These are phyloP conservation scores for Saccostrea glomerata DNA, from an alignment of 1,140 invertebrate species.

Conservation along the genomic window DNA sequence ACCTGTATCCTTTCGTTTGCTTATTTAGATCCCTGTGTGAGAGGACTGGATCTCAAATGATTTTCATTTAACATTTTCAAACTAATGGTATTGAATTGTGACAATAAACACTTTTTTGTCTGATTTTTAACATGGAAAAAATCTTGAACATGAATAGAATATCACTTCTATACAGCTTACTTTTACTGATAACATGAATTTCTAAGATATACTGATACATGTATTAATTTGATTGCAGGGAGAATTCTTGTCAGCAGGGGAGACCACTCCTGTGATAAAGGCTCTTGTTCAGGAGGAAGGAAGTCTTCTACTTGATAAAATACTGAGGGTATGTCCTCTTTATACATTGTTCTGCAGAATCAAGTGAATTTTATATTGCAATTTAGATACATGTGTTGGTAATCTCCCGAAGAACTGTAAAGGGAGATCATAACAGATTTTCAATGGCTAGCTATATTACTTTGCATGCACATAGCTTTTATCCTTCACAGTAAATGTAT, in stretches of 20 bases:
- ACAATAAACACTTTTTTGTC: neutral
- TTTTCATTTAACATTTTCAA: neutral
- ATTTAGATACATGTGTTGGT: too few species aligned
- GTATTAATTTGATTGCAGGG: slow-evolving; percentile 65
- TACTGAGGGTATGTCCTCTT: slow-evolving; percentile 76
- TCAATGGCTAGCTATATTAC: too few species aligned
- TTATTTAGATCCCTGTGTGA: too few species aligned
- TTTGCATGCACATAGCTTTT: too few species aligned
- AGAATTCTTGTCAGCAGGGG: slow-evolving; percentile 81
- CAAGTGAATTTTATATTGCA: neutral
- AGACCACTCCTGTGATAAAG: slow-evolving; percentile 79
- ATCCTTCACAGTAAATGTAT: too few species aligned
- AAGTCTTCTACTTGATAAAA: slow-evolving; percentile 80
- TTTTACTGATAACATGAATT: neutral
- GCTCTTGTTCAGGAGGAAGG: slow-evolving; percentile 81
- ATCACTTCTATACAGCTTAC: neutral
- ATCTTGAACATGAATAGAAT: too few species aligned
- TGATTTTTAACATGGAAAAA: too few species aligned
- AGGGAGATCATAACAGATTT: too few species aligned
- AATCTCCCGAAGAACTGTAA: too few species aligned
- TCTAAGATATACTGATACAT: neutral
- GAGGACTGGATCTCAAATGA: too few species aligned
- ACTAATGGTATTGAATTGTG: neutral
- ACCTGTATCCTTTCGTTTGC: too few species aligned
- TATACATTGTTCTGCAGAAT: neutral